Percentiles rank a stretch among this genome's conserved stretches.
phyloP scores from a whole-genome alignment of 2,797 vertebrate genomes.

The Numenius phaeopus region DNA sequence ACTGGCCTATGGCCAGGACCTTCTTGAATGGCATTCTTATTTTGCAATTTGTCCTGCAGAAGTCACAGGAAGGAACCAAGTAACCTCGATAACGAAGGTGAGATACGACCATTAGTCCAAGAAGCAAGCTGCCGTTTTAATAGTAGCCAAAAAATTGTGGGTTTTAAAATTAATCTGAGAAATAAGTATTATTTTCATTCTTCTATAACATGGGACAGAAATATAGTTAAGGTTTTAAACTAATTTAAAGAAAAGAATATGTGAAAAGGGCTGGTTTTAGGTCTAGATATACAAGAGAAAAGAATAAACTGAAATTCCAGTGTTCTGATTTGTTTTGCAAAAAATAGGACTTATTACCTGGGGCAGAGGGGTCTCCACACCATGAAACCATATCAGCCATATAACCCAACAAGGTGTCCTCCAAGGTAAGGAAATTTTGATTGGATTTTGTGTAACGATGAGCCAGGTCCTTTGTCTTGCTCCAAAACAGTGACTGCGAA shows the following conservation, averaged over 20 bases:
- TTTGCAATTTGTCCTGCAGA: neutral
- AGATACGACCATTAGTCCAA: neutral
- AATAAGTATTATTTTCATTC: neutral
- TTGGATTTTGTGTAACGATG: slow-evolving; percentile 67
- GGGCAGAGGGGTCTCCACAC: slow-evolving; percentile 75
- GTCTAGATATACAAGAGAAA: neutral
- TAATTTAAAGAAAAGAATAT: neutral
- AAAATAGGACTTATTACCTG: slow-evolving; percentile 65
- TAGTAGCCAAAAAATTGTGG: neutral
- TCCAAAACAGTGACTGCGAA: slow-evolving; percentile 82
- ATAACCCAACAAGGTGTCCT: slow-evolving; percentile 81
- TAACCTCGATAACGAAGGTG: neutral
- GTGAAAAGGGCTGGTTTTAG: neutral
- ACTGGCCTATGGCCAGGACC: neutral
- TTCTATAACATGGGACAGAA: neutral
- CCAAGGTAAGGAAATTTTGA: slow-evolving; percentile 73
- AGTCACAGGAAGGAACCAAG: neutral
- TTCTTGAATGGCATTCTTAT: neutral
- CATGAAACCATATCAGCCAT: slow-evolving; percentile 74
- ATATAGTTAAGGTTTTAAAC: neutral
- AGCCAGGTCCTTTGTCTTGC: slow-evolving; percentile 74
- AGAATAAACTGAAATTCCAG: neutral
- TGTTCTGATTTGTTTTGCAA: neutral
- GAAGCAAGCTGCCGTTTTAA: neutral
- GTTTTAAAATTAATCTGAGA: neutral